These are phyloP conservation scores for Steinernema scapterisci DNA, from an alignment of 2,888 invertebrate genomes.

Conservation along the genomic window DNA sequence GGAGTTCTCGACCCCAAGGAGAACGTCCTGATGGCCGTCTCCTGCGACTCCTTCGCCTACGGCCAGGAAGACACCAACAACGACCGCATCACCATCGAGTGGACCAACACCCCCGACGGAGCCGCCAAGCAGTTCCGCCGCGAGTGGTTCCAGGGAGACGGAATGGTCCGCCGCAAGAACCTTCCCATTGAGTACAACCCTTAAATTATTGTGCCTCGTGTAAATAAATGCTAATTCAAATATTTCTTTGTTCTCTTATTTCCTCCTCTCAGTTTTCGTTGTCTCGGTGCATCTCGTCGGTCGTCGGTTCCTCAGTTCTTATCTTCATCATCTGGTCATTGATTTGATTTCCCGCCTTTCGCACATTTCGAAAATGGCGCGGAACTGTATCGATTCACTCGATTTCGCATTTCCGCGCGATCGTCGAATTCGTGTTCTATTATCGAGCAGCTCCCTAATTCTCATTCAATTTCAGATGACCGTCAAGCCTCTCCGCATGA, in stretches of 20 bases:
- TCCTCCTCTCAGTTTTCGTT: too few relatives aligned
- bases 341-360: too few relatives aligned
- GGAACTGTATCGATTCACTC: too few relatives aligned
- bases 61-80: conserved; percentile 52
- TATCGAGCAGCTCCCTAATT: too few relatives aligned
- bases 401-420: too few relatives aligned
- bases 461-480: background rate
- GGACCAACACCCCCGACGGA: conserved; percentile 54
- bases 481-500: conserved; percentile 54
- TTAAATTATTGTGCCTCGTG: conserved; percentile 34
- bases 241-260: too few relatives aligned
- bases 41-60: conserved; percentile 41
- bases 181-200: conserved; percentile 57
- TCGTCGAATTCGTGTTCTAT: too few relatives aligned
- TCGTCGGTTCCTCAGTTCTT: too few relatives aligned
- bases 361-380: too few relatives aligned
- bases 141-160: conserved; percentile 58
- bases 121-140: conserved; percentile 49
- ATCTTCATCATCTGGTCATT: too few relatives aligned
- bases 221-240: too few relatives aligned
- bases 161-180: conserved; percentile 58
- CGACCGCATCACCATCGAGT: conserved; percentile 51
- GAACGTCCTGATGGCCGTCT: conserved; percentile 54
- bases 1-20: conserved; percentile 64
- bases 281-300: too few relatives aligned